These are phyloP conservation scores for Austrofundulus limnaeus DNA, from an alignment of 2,113 vertebrate genomes.

Conservation along the genomic window DNA sequence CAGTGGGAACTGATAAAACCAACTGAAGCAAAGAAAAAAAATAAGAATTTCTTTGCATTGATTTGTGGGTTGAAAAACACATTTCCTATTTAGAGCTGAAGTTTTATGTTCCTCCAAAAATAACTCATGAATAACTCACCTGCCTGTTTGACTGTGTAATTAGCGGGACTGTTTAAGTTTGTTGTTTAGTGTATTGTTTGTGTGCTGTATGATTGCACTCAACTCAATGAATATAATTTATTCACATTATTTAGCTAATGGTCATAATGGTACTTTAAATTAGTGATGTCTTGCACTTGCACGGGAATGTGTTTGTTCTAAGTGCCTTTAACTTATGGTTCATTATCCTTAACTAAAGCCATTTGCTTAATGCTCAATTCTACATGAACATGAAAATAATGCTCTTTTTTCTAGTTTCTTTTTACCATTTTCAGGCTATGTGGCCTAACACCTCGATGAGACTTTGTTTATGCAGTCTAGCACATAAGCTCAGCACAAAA, in stretches of 20 bases:
- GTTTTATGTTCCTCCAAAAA: neutral
- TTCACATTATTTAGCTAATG: conserved; percentile 25
- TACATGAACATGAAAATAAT: conserved; percentile 1
- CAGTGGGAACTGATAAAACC: conserved; percentile 13
- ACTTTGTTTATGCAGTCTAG: neutral
- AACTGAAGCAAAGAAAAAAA: neutral
- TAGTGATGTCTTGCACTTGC: conserved; percentile 10
- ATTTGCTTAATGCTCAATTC: conserved; percentile 3
- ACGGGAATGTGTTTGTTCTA: conserved; percentile 5
- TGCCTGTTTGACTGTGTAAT: conserved; percentile 4
- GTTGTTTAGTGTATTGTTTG: neutral
- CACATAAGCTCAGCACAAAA: too few species aligned
- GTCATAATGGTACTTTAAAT: conserved; percentile 2
- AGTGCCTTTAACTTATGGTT: conserved; percentile 26
- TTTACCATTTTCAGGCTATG: neutral
- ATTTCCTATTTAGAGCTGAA: too few species aligned
- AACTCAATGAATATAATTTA: neutral
- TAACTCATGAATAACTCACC: conserved; percentile 2
- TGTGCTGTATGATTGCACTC: neutral
- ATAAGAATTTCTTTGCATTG: neutral
- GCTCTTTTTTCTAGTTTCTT: conserved; percentile 4
- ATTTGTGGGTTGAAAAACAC: too few species aligned
- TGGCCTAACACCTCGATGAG: neutral
- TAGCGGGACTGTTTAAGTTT: neutral
- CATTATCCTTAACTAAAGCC: conserved; percentile 23